Percentiles rank a stretch among this genome's conserved stretches.
These are phyloP conservation scores for Toxotes lorentzi DNA, from an alignment of 2,797 vertebrate species.

Conservation along the genomic window DNA sequence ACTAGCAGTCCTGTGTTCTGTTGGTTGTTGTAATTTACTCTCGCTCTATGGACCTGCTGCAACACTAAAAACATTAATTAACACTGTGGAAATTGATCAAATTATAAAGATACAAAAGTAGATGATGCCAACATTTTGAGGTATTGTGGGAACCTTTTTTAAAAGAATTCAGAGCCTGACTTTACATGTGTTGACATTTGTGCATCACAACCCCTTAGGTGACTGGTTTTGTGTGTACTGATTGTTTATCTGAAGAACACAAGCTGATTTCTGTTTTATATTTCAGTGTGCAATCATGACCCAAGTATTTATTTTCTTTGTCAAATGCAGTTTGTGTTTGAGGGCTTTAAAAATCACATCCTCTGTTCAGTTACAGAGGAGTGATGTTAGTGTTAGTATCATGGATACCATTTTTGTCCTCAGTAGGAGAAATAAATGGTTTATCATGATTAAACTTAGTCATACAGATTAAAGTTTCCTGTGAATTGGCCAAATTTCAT, in stretches of 20 bases:
- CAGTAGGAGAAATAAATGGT: background rate
- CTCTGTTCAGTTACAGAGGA: background rate
- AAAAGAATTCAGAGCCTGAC: background rate
- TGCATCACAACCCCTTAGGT: background rate
- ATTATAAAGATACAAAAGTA: background rate
- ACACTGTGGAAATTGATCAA: background rate
- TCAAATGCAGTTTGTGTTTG: background rate
- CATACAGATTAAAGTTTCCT: background rate
- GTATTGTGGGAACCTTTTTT: background rate
- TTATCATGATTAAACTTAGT: background rate
- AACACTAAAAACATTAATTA: background rate
- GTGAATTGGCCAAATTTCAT: background rate
- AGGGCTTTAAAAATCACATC: background rate
- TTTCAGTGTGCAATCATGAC: conserved; percentile 18
- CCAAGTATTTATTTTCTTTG: background rate
- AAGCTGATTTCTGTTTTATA: conserved; percentile 13
- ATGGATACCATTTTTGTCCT: background rate
- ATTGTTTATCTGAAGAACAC: conserved; percentile 12
- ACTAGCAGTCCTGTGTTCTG: background rate
- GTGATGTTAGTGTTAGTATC: background rate
- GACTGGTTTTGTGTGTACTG: background rate
- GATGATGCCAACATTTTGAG: background rate
- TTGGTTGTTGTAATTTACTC: background rate
- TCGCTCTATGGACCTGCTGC: background rate
- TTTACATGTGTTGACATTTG: conserved; percentile 13